phyloP scores from a whole-genome alignment of 30 jellyfish, hydroid and myxozoan species.

The Cassiopea xamachana region DNA sequence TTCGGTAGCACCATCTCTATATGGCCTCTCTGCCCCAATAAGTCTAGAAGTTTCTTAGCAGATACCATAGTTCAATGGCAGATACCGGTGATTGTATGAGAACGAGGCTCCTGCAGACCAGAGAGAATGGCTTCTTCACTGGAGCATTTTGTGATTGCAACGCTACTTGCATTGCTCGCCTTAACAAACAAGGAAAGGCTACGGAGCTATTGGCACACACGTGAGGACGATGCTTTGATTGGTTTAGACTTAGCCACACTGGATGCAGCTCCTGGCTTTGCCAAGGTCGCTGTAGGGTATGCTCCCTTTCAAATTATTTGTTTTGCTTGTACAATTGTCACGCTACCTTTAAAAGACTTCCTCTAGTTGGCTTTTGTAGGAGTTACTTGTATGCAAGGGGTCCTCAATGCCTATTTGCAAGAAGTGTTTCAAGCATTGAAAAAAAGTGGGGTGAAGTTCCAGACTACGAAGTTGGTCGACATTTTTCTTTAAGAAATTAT shows the following conservation, averaged over 20 bases:
- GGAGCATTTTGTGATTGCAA: slow-evolving; percentile 79
- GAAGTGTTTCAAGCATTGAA: not conserved
- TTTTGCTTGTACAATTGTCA: too few species aligned
- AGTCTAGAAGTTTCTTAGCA: too few species aligned
- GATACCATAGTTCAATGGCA: too few species aligned
- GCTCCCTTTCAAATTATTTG: not conserved
- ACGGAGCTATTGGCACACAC: slow-evolving; percentile 55
- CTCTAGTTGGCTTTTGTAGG: not conserved
- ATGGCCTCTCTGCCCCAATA: too few species aligned
- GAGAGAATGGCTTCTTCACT: slow-evolving; percentile 72
- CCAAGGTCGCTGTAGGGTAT: slow-evolving; percentile 91
- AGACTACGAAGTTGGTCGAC: too few species aligned
- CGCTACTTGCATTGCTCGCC: slow-evolving; percentile 65
- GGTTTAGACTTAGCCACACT: slow-evolving; percentile 76
- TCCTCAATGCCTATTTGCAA: not conserved
- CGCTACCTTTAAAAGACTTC: too few species aligned
- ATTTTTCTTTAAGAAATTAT: too few species aligned
- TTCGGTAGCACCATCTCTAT: too few species aligned
- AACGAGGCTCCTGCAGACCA: not conserved
- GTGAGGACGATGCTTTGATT: slow-evolving; percentile 78
- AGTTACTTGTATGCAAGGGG: not conserved
- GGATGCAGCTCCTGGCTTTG: slow-evolving; percentile 50
- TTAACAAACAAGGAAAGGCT: slow-evolving; percentile 65
- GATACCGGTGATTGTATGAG: not conserved
- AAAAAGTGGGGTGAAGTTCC: not conserved